Evolutionary conservation across 1,140 invertebrate genomes (phyloP), one percentile per base, ranked within the genome.

Genomic region (Bombus confusus): DNA sequence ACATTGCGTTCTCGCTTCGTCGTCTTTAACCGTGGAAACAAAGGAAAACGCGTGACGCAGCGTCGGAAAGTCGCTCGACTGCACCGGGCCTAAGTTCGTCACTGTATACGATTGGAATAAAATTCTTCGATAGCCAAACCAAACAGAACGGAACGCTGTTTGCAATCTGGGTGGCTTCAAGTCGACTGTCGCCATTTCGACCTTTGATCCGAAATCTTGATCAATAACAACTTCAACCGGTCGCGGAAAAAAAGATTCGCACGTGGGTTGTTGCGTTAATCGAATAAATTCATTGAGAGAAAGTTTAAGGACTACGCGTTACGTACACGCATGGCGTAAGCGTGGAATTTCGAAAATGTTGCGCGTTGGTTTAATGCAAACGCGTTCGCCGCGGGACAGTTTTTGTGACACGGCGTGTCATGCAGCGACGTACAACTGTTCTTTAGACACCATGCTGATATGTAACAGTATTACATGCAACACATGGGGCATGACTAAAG

Each of bases 401-500:
- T 75, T 82, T 82, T 43, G 39, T 34, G 41, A 82, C 47, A 75
- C 80, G 41, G 25, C 31, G 52, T 64, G 57, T 75, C 80, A 37
- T 12, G 37, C 80, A 31, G 57, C 57, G 41, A 22, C 59, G 80
- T 75, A 47, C 39, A 72, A 80, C 66, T 72, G 80, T 82, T 82
- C 72, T 73, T 74, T 66, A 82, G 80, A 74, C 71, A 34, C 71
- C 52, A 47, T 64, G 52, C 69, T 74, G 80, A 75, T 75, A 72
- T 66, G 75, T 82, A 82, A 66, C 72, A 82, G 71, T 82, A 47
- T 82, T 75, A 74, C 80, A 75, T 75, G 80, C 80, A 75, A 75
- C 80, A 75, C 71, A 82, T 75, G 80, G 80, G 71, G 71, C 80
- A 75, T 82, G 80, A 75, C 80, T 75, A 66, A 82, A 82, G 80